A percentile compares a stretch with the other conserved stretches of the same genome.
phyloP scores from a whole-genome alignment of 2,797 vertebrate genomes.

The Propithecus perrieri region DNA sequence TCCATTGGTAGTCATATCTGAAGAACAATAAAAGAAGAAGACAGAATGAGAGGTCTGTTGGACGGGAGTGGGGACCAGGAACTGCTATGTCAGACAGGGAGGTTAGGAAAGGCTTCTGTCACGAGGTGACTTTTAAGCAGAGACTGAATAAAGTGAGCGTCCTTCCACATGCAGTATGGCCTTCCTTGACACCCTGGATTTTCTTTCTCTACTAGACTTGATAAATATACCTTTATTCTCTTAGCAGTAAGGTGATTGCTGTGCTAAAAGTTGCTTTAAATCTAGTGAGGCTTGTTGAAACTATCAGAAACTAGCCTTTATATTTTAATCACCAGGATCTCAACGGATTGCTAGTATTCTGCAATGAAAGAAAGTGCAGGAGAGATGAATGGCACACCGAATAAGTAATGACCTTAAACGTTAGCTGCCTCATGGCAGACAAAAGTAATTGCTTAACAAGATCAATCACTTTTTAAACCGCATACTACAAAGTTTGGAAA shows the following conservation, averaged over 20 bases:
- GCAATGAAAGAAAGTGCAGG: not conserved
- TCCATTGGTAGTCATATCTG: not conserved
- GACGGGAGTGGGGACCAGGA: rapidly evolving
- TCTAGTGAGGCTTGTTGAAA: not conserved
- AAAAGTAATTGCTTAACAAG: constrained; percentile 31
- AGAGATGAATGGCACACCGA: not conserved
- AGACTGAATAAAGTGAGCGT: not conserved
- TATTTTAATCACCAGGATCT: not conserved
- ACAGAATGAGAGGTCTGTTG: not conserved
- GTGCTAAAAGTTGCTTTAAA: constrained; percentile 39
- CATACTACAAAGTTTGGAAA: constrained; percentile 36
- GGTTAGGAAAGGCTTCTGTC: not conserved
- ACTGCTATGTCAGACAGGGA: not conserved
- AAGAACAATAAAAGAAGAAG: not conserved
- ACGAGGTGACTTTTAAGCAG: not conserved
- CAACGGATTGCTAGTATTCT: not conserved
- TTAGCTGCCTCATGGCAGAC: constrained; percentile 35
- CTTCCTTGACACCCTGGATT: not conserved
- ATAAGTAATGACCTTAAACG: constrained; percentile 4
- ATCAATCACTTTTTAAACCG: constrained; percentile 66
- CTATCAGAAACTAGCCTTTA: not conserved
- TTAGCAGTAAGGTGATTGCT: not conserved
- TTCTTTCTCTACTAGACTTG: constrained; percentile 6
- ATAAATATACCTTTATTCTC: constrained; percentile 21
- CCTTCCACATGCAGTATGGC: not conserved